A percentile compares a stretch with the other conserved stretches of the same genome.
Conservation (phyloP, 2,888 invertebrate species). For the Crematogaster levior region DNA sequence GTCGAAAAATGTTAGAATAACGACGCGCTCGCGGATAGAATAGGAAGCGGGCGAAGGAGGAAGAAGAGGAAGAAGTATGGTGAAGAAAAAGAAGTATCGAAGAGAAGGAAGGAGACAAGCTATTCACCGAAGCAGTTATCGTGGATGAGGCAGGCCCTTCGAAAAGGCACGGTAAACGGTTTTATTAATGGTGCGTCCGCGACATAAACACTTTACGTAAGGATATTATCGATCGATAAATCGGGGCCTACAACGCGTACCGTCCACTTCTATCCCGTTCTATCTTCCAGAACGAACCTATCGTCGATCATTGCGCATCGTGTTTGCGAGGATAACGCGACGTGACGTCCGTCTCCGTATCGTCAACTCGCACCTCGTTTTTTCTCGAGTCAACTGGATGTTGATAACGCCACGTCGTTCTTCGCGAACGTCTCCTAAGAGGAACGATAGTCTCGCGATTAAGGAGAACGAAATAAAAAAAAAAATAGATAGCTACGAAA, state of each 20-base stretch:
- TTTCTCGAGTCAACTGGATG: slow-evolving; percentile 63
- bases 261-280: slow-evolving; percentile 61
- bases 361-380: slow-evolving; percentile 65
- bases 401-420: slow-evolving; percentile 29
- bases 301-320: slow-evolving; percentile 77
- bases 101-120: slow-evolving; percentile 38
- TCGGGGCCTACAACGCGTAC: slow-evolving; percentile 76
- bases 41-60: neutral
- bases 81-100: slow-evolving; percentile 23
- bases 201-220: slow-evolving; percentile 84
- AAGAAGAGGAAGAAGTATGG: neutral
- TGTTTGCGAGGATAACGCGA: slow-evolving; percentile 38
- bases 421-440: slow-evolving; percentile 9
- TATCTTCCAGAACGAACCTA: slow-evolving; percentile 64
- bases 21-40: slow-evolving; percentile 7
- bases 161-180: slow-evolving; percentile 76
- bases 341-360: slow-evolving; percentile 45
- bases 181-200: slow-evolving; percentile 80
- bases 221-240: slow-evolving; percentile 83
- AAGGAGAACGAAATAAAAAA: neutral
- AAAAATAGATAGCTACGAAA: neutral
- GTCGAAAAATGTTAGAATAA: slow-evolving; percentile 32
- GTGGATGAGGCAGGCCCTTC: slow-evolving; percentile 72
- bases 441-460: slow-evolving; percentile 3
- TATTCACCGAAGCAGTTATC: slow-evolving; percentile 66